Conservation (phyloP, 2,113 vertebrate species). For the Motacilla tschutschensis region DNA sequence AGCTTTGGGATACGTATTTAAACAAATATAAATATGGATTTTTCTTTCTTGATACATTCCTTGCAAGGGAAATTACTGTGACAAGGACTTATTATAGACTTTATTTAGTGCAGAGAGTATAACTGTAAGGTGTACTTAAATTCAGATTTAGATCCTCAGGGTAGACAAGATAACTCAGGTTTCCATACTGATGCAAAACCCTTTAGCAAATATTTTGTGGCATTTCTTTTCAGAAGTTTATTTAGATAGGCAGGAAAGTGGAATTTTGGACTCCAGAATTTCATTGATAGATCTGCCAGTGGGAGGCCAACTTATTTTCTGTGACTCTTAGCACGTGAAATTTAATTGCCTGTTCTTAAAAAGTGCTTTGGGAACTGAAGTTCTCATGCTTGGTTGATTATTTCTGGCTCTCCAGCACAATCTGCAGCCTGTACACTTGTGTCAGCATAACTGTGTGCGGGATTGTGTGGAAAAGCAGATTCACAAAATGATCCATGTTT, state of each 20-base stretch:
- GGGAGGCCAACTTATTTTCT: not conserved
- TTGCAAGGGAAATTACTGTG: not conserved
- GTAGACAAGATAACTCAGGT: not conserved
- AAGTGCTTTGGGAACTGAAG: not conserved
- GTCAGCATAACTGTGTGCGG: not conserved
- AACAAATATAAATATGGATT: not conserved
- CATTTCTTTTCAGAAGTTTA: not conserved
- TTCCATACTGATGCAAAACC: not conserved
- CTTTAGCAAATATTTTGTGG: not conserved
- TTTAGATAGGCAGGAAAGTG: not conserved
- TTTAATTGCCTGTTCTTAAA: not conserved
- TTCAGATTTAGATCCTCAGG: not conserved
- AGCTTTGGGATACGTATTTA: not conserved
- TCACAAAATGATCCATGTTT: not conserved
- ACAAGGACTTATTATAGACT: not conserved
- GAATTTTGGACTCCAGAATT: not conserved
- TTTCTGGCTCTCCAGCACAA: not conserved
- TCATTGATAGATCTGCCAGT: not conserved
- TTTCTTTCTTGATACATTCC: not conserved
- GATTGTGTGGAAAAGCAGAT: not conserved
- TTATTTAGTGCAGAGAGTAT: not conserved
- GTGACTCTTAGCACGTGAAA: not conserved
- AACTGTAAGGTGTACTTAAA: not conserved
- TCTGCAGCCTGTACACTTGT: not conserved
- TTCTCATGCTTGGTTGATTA: not conserved